phyloP scores from a whole-genome alignment of 2,888 invertebrate genomes.

The Alloscopus bannaensis region DNA sequence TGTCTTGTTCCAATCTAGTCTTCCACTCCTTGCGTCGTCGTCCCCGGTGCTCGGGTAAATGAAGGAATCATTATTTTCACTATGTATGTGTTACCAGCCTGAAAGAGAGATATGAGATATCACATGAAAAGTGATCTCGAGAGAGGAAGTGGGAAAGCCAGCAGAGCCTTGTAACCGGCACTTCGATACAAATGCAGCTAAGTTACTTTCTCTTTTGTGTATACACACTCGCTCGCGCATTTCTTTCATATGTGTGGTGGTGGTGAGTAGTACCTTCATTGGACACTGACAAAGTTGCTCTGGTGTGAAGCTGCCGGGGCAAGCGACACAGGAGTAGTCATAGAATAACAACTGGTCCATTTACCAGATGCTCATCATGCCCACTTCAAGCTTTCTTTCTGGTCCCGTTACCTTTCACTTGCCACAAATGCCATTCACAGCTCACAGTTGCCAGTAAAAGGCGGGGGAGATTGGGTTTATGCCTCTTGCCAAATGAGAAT shows the following conservation, averaged over 20 bases:
- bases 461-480: slow-evolving; percentile 48
- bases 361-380: slow-evolving; percentile 52
- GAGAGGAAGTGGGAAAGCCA: slow-evolving; percentile 49
- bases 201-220: neutral
- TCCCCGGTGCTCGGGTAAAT: neutral
- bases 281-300: slow-evolving; percentile 52
- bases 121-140: slow-evolving; percentile 54
- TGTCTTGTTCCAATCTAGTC: too few species aligned
- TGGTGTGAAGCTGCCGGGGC: slow-evolving; percentile 22
- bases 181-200: slow-evolving; percentile 42
- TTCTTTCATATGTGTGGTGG: too few species aligned
- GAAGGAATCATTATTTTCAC: slow-evolving; percentile 20
- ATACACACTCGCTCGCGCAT: slow-evolving; percentile 16
- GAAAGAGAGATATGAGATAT: slow-evolving; percentile 36
- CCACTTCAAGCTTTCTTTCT: slow-evolving; percentile 41
- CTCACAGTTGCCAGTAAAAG: slow-evolving; percentile 39
- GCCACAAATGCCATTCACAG: slow-evolving; percentile 54
- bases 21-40: neutral
- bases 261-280: too few species aligned
- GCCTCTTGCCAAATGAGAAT: slow-evolving; percentile 54
- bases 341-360: slow-evolving; percentile 35
- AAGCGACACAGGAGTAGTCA: slow-evolving; percentile 21
- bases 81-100: slow-evolving; percentile 14
- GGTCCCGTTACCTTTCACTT: slow-evolving; percentile 48
- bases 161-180: slow-evolving; percentile 40